Percentiles rank a stretch among this genome's conserved stretches.
These are phyloP conservation scores for Andrena chrysosceles DNA, from an alignment of 2,888 invertebrate species.

Conservation along the genomic window DNA sequence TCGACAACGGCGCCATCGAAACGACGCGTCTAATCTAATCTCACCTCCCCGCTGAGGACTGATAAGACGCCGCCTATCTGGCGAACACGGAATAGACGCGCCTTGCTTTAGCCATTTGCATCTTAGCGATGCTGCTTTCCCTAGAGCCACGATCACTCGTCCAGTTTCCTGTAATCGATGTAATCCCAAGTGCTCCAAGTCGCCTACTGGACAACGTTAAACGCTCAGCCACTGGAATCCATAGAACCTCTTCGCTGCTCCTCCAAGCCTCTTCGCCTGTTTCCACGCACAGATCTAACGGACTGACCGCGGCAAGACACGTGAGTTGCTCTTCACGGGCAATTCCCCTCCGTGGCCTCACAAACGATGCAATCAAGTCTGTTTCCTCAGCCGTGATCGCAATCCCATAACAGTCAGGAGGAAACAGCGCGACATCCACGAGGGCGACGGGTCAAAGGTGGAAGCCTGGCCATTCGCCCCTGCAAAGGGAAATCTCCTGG, in stretches of 20 bases:
- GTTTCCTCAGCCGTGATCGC: slow-evolving; percentile 12
- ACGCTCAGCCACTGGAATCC: too few species aligned
- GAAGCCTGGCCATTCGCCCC: slow-evolving; percentile 24
- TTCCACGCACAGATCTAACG: not conserved
- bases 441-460: slow-evolving; percentile 36
- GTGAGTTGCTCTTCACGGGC: not conserved
- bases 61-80: not conserved
- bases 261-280: not conserved
- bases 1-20: slow-evolving; percentile 12
- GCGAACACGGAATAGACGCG: not conserved
- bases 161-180: too few species aligned
- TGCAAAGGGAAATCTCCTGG: slow-evolving; percentile 74
- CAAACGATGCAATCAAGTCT: slow-evolving; percentile 5
- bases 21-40: slow-evolving; percentile 19
- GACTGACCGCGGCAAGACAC: not conserved
- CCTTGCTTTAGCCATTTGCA: too few species aligned
- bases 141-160: too few species aligned
- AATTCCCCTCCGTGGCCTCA: slow-evolving; percentile 2
- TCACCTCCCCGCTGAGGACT: not conserved
- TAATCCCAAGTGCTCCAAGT: too few species aligned
- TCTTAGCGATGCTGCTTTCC: too few species aligned
- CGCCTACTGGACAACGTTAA: too few species aligned
- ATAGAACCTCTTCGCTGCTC: not conserved
- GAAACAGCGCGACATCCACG: not conserved
- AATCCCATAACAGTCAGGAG: slow-evolving; percentile 42